Base-by-base conservation (phyloP, 2,113 vertebrate species). In the Columba livia region DNA sequence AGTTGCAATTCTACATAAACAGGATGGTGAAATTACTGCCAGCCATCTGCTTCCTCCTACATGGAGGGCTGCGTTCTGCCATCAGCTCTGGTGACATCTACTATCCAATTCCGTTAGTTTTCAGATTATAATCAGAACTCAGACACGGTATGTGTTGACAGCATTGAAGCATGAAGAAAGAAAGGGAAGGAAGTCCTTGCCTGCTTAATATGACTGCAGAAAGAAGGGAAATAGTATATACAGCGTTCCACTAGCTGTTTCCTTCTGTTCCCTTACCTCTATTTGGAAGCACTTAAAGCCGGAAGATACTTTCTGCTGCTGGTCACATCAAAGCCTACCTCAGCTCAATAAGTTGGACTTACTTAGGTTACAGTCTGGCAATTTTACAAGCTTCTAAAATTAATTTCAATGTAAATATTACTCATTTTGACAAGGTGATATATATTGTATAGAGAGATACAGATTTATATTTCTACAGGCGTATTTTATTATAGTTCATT, bases 401-500 rank as follows among this genome's bases (percentile, higher is more conserved):
- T 67, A 85, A 75, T 94, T 83, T 94, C 44, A 36, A 57, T 95
- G 73, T 93, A 95, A 89, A 92, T 95, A 72, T 75, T 84, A 53
- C 38, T 81, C 9, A 79, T 82, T 83, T 86, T 93, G 53, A 81
- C 56, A 87, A 60, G 34, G 23, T 57, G 42, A 40, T 62, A 44
- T 23, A 10, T 88, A 34, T 90, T 79, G 70, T 51, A 13, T 8
- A 38, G 7, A 73, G 8, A 51, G 18, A 71, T 3, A 36, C 13
- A 50, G 50, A 21, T 28, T 31, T 29, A 42, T 32, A 77, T 66
- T 36, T 87, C 70, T 31, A 77, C 44, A 65, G 34, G 44, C 74
- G 54, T 91, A 47, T 69, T 85, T 34, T 62, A 78, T 88, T 90
- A 70, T 36, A 80, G 24, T 62, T 92, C 47, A 71, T 92, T 92